These are phyloP conservation scores for Melanostoma scalare DNA, from an alignment of 2,888 invertebrate genomes.

Conservation along the genomic window DNA sequence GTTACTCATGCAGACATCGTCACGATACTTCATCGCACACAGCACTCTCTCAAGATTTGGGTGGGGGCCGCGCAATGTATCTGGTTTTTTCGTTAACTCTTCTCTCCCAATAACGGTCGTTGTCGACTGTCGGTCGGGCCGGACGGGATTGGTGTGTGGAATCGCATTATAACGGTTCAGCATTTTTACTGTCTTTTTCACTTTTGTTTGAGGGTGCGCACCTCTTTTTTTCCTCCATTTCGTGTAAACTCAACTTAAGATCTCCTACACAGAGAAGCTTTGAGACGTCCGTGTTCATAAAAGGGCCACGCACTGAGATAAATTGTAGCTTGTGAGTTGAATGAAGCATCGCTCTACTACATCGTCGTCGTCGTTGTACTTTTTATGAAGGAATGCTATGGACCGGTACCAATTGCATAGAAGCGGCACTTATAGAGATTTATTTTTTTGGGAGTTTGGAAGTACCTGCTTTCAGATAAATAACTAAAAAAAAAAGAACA, in stretches of 20 bases:
- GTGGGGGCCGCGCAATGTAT: slow-evolving; percentile 46
- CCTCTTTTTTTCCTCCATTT: slow-evolving; percentile 54
- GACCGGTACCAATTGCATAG: slow-evolving; percentile 63
- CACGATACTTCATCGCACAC: slow-evolving; percentile 16
- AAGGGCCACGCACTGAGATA: slow-evolving; percentile 66
- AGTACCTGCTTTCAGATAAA: slow-evolving; percentile 30
- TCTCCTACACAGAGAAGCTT: slow-evolving; percentile 44
- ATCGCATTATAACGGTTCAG: slow-evolving; percentile 70
- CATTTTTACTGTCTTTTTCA: slow-evolving; percentile 70
- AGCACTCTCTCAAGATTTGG: slow-evolving; percentile 43
- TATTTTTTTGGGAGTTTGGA: slow-evolving; percentile 19
- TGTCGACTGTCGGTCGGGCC: slow-evolving; percentile 20
- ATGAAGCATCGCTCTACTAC: slow-evolving; percentile 31
- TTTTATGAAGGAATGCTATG: slow-evolving; percentile 34
- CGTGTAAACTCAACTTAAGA: slow-evolving; percentile 61
- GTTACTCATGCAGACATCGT: slow-evolving; percentile 62
- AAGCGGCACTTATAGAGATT: slow-evolving; percentile 28
- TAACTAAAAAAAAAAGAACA: slow-evolving; percentile 1
- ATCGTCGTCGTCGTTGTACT: slow-evolving; percentile 23
- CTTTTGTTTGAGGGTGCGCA: slow-evolving; percentile 70
- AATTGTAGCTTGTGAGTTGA: slow-evolving; percentile 50
- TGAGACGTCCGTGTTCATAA: slow-evolving; percentile 31
- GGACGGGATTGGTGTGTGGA: slow-evolving; percentile 57
- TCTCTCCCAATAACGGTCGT: slow-evolving; percentile 65
- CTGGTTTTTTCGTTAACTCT: slow-evolving; percentile 44